Percentiles rank a stretch among this genome's conserved stretches.
phyloP scores from a whole-genome alignment of 2,888 invertebrate genomes.

The Eupithecia vulgata region DNA sequence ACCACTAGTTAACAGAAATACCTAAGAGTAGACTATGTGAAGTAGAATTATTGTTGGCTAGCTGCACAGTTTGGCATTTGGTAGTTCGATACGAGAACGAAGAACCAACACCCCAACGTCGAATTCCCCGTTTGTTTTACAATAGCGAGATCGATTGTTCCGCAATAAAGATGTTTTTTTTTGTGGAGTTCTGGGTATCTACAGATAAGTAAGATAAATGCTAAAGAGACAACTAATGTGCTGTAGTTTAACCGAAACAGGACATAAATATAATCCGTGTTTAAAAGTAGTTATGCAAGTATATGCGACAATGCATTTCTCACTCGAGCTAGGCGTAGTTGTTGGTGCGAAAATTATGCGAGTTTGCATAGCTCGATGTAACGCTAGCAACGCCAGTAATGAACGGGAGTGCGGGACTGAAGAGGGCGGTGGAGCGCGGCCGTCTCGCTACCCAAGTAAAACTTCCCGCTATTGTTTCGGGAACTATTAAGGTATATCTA shows the following conservation, averaged over 20 bases:
- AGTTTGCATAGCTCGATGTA: slow-evolving; percentile 52
- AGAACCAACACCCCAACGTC: slow-evolving; percentile 29
- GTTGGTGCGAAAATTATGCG: slow-evolving; percentile 53
- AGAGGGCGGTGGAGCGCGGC: slow-evolving; percentile 42
- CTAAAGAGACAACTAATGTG: too few relatives aligned
- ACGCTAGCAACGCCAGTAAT: slow-evolving; percentile 51
- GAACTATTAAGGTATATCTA: slow-evolving; percentile 55
- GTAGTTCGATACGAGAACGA: slow-evolving; percentile 42
- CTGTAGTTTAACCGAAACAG: neutral
- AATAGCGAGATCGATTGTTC: slow-evolving; percentile 28
- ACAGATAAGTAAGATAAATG: neutral
- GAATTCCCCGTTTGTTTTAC: slow-evolving; percentile 34
- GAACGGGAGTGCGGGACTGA: slow-evolving; percentile 46
- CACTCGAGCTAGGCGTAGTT: slow-evolving; percentile 44
- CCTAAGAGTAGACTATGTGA: slow-evolving; percentile 42
- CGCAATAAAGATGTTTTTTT: neutral
- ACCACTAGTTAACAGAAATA: slow-evolving; percentile 21
- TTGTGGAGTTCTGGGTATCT: neutral
- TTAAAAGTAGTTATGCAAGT: slow-evolving; percentile 3
- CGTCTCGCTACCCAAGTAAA: slow-evolving; percentile 52
- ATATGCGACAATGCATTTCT: slow-evolving; percentile 45
- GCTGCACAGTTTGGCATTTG: slow-evolving; percentile 37
- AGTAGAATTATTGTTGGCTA: slow-evolving; percentile 49
- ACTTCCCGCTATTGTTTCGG: slow-evolving; percentile 69
- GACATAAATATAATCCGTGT: slow-evolving; percentile 7